Evolutionary conservation across 2,113 vertebrate species (phyloP).

Genomic region (Tympanuchus pallidicinctus): DNA sequence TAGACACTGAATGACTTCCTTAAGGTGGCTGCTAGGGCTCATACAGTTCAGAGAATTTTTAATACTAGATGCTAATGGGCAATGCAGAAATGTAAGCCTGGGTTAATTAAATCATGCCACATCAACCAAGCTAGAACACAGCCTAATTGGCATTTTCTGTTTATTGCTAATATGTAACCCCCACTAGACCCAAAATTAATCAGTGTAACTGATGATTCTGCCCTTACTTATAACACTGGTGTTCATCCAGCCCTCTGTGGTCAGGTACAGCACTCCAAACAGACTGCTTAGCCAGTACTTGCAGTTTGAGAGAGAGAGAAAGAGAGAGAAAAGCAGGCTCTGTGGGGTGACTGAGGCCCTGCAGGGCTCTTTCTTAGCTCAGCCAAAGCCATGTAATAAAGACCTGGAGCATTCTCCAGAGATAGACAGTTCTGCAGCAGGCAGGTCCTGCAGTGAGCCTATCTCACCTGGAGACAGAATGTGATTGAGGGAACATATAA

Average conservation of each 20-base stretch:
- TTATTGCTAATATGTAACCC: background rate
- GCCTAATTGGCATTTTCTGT: background rate
- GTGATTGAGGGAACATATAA: accelerated
- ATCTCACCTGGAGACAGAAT: accelerated
- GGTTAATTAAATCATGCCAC: background rate
- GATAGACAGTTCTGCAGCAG: background rate
- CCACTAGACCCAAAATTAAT: background rate
- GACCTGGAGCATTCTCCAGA: background rate
- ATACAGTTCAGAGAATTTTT: constrained; percentile 9
- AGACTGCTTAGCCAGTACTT: accelerated
- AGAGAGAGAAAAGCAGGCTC: accelerated
- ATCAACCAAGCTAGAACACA: background rate
- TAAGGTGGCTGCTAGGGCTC: constrained; percentile 32
- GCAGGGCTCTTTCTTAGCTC: background rate
- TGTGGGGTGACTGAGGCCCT: background rate
- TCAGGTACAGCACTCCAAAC: background rate
- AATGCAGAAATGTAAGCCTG: background rate
- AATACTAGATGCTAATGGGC: constrained; percentile 2
- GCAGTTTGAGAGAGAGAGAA: accelerated
- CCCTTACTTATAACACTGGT: background rate
- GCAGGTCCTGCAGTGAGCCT: background rate
- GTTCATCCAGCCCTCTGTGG: background rate
- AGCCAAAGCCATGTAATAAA: accelerated
- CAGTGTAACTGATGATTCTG: background rate
- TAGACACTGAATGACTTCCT: constrained; percentile 30